phyloP scores from a whole-genome alignment of 2,797 vertebrate genomes.

The Gambelia wislizenii region DNA sequence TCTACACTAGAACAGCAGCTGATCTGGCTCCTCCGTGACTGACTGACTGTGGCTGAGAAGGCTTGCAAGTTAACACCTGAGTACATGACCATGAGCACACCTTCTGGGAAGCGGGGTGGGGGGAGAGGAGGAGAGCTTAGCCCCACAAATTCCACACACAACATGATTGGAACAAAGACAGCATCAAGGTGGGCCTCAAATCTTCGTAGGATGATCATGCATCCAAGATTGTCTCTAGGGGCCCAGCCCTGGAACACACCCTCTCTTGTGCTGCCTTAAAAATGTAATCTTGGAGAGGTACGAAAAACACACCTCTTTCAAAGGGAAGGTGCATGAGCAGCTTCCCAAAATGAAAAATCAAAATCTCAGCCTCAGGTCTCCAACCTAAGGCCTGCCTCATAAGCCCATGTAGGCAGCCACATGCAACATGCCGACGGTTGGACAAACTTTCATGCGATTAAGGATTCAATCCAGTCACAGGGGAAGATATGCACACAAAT shows the following conservation, averaged over 20 bases:
- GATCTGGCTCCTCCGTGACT: slow-evolving; percentile 87
- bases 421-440: too few species aligned
- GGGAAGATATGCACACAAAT: too few species aligned
- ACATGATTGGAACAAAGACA: not conserved
- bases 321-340: too few species aligned
- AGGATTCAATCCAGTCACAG: too few species aligned
- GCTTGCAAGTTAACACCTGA: slow-evolving; percentile 81
- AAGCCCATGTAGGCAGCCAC: too few species aligned
- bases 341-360: not conserved
- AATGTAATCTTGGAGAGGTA: not conserved
- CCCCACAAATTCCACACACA: slow-evolving; percentile 72
- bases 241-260: not conserved
- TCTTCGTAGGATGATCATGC: not conserved
- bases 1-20: slow-evolving; percentile 88
- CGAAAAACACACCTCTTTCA: not conserved
- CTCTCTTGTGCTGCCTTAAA: not conserved
- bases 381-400: too few species aligned
- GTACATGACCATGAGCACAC: slow-evolving; percentile 74
- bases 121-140: slow-evolving; percentile 73
- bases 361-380: too few species aligned
- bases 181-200: not conserved
- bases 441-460: too few species aligned
- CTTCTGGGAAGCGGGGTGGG: slow-evolving; percentile 72
- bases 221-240: not conserved
- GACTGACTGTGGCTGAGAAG: slow-evolving; percentile 74